These are phyloP conservation scores for Apis florea DNA, from an alignment of 1,140 invertebrate genomes.

Conservation along the genomic window DNA sequence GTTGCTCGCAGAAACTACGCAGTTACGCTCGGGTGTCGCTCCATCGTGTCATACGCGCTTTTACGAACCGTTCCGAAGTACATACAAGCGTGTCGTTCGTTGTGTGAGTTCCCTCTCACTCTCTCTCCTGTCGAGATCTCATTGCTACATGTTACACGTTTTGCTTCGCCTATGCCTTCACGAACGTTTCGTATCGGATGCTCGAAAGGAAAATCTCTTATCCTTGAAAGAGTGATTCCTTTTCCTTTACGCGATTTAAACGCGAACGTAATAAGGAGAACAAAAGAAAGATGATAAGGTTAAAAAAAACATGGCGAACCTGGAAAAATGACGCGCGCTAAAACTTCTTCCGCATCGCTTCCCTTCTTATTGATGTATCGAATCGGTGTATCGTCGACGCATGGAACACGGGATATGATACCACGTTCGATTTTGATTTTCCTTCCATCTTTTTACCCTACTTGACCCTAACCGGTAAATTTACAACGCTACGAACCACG, in stretches of 20 bases:
- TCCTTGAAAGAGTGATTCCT: conserved; percentile 17
- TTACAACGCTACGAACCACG: conserved; percentile 47
- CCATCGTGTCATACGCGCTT: conserved; percentile 61
- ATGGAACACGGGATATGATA: neutral
- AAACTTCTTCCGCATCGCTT: neutral
- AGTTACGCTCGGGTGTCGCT: conserved; percentile 70
- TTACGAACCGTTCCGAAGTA: conserved; percentile 38
- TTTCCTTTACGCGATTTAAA: neutral
- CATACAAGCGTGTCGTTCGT: conserved; percentile 32
- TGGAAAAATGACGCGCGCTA: neutral
- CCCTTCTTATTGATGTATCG: too few species aligned
- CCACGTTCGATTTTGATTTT: conserved; percentile 21
- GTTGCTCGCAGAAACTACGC: conserved; percentile 69
- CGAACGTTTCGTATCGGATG: conserved; percentile 22
- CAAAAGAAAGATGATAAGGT: neutral
- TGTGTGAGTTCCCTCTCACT: conserved; percentile 52
- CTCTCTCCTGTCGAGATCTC: conserved; percentile 48
- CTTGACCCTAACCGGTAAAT: conserved; percentile 55
- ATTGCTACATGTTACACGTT: conserved; percentile 61
- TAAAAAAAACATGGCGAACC: neutral
- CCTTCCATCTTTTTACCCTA: conserved; percentile 32
- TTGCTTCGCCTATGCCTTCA: conserved; percentile 25
- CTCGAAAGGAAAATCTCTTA: conserved; percentile 33
- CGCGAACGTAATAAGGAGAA: neutral
- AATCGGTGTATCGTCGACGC: neutral